phyloP scores from a whole-genome alignment of 2,888 invertebrate genomes.

The Hemithea aestivaria region DNA sequence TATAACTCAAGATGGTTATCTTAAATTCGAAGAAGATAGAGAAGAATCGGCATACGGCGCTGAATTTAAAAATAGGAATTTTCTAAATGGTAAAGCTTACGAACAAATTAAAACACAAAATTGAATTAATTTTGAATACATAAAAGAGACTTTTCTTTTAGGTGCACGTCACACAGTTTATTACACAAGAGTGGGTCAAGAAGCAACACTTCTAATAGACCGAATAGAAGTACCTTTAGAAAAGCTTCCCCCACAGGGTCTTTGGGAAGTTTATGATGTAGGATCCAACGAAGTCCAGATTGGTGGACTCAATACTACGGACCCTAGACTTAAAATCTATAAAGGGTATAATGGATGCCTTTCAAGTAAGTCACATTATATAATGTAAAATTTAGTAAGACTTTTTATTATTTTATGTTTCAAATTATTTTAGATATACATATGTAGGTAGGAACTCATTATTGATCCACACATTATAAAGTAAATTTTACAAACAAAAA shows the following conservation, averaged over 20 bases:
- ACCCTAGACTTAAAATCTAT: slow-evolving; percentile 88
- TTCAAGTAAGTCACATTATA: slow-evolving; percentile 83
- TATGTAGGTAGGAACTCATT: too few species aligned
- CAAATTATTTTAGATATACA: too few species aligned
- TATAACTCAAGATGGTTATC: slow-evolving; percentile 88
- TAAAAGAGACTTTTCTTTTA: slow-evolving; percentile 42
- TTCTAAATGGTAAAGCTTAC: slow-evolving; percentile 93
- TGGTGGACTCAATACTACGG: slow-evolving; percentile 91
- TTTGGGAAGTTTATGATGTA: slow-evolving; percentile 82
- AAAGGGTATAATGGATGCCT: slow-evolving; percentile 94
- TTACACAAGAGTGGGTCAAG: slow-evolving; percentile 83
- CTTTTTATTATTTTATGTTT: too few species aligned
- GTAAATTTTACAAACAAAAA: too few species aligned
- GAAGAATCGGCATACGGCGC: slow-evolving; percentile 87
- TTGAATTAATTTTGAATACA: too few species aligned
- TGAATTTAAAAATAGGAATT: slow-evolving; percentile 87
- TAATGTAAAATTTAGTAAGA: too few species aligned
- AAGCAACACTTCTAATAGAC: slow-evolving; percentile 86
- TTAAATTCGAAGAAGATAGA: slow-evolving; percentile 91
- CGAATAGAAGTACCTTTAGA: slow-evolving; percentile 85
- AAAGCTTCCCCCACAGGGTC: slow-evolving; percentile 83
- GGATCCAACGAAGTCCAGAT: slow-evolving; percentile 91
- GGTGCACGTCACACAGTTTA: slow-evolving; percentile 88
- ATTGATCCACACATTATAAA: too few species aligned
- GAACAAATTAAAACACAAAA: slow-evolving; percentile 34